Base-by-base conservation (phyloP, 2,888 invertebrate genomes). In the Rhodophaea formosa region DNA sequence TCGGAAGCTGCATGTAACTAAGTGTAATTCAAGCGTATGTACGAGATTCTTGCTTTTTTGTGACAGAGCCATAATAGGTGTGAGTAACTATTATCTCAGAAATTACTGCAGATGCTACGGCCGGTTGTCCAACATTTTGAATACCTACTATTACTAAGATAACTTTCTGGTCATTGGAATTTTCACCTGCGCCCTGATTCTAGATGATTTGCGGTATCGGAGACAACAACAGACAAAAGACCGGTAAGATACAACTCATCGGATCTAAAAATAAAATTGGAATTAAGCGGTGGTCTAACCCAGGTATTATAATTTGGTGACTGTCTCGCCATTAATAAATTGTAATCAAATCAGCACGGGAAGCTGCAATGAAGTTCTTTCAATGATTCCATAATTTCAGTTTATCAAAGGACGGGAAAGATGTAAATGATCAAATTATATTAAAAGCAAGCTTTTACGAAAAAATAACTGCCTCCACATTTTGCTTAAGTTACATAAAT, bases 151-250 rank as follows among this genome's bases (percentile, higher is more conserved):
- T 23, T 23, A n/a, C 23, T 23, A 23, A 23, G 23, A 23, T 23
- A 3, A 23, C 23, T 3, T 23, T 23, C 23, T 51, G 35, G 16
- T 39, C 12, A 8, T 17, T 10, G 1, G 39, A 39, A 39, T 14
- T 16, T 35, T 1, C 12, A 30, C 29, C 30, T 51, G 16, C 35
- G 16, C 10, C 65, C 64, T 75, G 77, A 74, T 77, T 76, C 78
- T 75, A 74, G 75, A 84, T 82, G 80, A 82, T 85, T 86, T 84
- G 81, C 81, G 74, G 75, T 70, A 79, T 74, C 69, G 64, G 76
- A 69, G 69, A 71, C 65, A 65, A 67, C 67, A 71, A 69, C 71
- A 74, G 69, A 72, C 67, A 68, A 72, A 70, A 64, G 62, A 56
- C 54, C 35, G 57, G 59, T 59, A 66, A 75, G 71, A 74, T 73